phyloP scores from a whole-genome alignment of 2,113 vertebrate genomes.

The Illadopsis cleaveri region DNA sequence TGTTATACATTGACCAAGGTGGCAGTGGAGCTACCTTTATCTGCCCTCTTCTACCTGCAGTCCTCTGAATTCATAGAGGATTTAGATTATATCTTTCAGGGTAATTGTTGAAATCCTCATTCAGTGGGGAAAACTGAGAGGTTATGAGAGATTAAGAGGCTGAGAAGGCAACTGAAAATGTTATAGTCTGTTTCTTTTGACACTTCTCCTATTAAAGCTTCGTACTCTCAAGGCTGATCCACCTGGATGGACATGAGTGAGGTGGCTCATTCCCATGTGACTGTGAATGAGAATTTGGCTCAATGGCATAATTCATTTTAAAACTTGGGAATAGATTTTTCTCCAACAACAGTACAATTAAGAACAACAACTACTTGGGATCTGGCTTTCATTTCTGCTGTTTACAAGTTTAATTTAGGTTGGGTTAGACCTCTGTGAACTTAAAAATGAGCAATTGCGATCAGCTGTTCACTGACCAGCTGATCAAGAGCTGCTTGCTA shows the following conservation, averaged over 20 bases:
- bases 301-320: not conserved
- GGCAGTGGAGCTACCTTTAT: not conserved
- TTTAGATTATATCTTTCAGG: not conserved
- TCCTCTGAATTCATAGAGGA: not conserved
- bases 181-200: not conserved
- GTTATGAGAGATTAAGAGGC: not conserved
- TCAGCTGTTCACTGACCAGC: slow-evolving; percentile 62
- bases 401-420: slow-evolving; percentile 68
- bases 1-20: not conserved
- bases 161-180: not conserved
- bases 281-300: not conserved
- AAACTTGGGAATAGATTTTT: not conserved
- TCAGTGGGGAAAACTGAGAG: not conserved
- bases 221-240: not conserved
- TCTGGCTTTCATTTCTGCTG: slow-evolving; percentile 66
- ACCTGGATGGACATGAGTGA: not conserved
- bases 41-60: not conserved
- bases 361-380: slow-evolving; percentile 42
- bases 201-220: not conserved
- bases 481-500: slow-evolving; percentile 73
- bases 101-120: not conserved
- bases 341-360: slow-evolving; percentile 34
- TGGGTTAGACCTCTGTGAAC: slow-evolving; percentile 60
- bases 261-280: not conserved
- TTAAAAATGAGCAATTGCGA: slow-evolving; percentile 65